Percentiles rank a stretch among this genome's conserved stretches.
phyloP scores from a whole-genome alignment of 2,113 vertebrate species.

The Sinocyclocheilus anshuiensis region DNA sequence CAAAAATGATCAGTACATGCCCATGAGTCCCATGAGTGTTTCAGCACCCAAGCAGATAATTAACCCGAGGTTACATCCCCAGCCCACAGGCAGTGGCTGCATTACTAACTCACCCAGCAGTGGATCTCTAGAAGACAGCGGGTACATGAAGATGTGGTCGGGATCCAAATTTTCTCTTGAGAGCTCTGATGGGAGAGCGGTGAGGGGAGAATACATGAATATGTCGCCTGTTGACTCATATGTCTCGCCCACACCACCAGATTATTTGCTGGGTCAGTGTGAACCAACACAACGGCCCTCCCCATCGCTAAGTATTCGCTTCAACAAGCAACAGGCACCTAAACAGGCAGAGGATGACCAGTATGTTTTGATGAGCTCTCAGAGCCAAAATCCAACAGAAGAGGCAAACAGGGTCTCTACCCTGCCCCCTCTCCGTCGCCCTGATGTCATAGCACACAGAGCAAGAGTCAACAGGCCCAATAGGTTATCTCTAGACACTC shows the following conservation, averaged over 20 bases:
- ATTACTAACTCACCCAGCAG: conserved; percentile 81
- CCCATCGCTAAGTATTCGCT: conserved; percentile 73
- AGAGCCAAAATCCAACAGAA: conserved; percentile 79
- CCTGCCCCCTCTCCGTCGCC: conserved; percentile 72
- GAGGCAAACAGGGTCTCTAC: conserved; percentile 70
- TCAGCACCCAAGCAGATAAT: conserved; percentile 93
- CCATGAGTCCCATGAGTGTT: conserved; percentile 95
- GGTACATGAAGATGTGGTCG: conserved; percentile 95
- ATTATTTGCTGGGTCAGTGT: conserved; percentile 70
- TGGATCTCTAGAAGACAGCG: conserved; percentile 85
- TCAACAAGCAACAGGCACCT: conserved; percentile 66
- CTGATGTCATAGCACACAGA: conserved; percentile 74
- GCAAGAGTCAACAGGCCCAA: conserved; percentile 80
- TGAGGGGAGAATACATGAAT: conserved; percentile 86
- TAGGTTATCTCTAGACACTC: conserved; percentile 85
- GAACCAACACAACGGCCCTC: conserved; percentile 60
- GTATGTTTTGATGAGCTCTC: conserved; percentile 90
- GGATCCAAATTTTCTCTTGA: conserved; percentile 83
- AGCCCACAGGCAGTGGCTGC: conserved; percentile 62
- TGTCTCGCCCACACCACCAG: conserved; percentile 72
- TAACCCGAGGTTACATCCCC: conserved; percentile 79
- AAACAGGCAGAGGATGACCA: conserved; percentile 75
- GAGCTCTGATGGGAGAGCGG: conserved; percentile 78
- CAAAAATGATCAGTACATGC: conserved; percentile 83
- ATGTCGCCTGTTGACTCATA: conserved; percentile 87